Evolutionary conservation across 2,113 vertebrate genomes (phyloP).

Genomic region (Opisthocomus hoazin): DNA sequence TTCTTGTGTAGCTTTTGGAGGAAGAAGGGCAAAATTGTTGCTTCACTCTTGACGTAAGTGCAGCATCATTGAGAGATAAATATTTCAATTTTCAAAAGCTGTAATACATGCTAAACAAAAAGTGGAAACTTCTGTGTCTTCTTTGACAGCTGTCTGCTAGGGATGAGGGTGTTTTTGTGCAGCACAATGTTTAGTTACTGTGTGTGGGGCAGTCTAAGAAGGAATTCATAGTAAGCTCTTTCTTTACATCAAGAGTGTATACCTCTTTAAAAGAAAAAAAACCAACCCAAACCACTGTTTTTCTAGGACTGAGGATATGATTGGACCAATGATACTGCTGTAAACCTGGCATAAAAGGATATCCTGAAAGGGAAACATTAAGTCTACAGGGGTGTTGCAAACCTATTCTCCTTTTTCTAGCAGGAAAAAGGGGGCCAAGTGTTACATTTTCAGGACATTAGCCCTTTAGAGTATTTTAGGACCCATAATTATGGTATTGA

Average conservation of each 20-base stretch:
- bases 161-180: neutral
- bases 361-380: neutral
- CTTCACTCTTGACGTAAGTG: neutral
- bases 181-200: neutral
- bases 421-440: neutral
- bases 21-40: neutral
- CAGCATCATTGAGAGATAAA: neutral
- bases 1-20: neutral
- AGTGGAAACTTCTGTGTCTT: neutral
- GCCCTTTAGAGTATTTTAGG: neutral
- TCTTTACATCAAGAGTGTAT: neutral
- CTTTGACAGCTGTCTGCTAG: neutral
- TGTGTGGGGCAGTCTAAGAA: neutral
- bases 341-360: neutral
- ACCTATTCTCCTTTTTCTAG: neutral
- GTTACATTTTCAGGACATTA: neutral
- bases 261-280: neutral
- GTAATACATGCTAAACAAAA: neutral
- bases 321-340: neutral
- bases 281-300: accelerated
- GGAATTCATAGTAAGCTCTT: neutral
- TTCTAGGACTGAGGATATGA: neutral
- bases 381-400: neutral
- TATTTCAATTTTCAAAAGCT: neutral
- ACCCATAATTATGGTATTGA: neutral